Conservation (phyloP, 2,113 vertebrate genomes). For the Myotis lucifugus region DNA sequence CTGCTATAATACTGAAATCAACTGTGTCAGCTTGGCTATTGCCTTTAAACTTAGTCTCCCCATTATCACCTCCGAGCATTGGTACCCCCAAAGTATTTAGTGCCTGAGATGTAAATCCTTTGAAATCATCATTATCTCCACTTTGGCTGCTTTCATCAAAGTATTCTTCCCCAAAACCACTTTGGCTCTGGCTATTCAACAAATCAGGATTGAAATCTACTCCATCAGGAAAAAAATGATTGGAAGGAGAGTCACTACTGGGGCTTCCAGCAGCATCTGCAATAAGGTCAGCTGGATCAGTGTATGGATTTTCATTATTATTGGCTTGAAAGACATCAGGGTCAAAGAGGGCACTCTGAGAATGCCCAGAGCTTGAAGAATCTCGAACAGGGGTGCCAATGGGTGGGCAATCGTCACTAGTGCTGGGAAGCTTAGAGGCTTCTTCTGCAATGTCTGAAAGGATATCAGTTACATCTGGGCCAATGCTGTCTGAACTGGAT, state of each 20-base stretch:
- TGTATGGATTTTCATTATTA: conserved; percentile 95
- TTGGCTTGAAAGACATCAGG: conserved; percentile 96
- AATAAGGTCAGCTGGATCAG: conserved; percentile 96
- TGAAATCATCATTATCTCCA: conserved; percentile 94
- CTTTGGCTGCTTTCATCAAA: conserved; percentile 98
- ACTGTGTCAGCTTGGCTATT: conserved; percentile 84
- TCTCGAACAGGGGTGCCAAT: conserved; percentile 96
- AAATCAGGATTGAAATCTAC: conserved; percentile 97
- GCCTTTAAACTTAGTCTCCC: conserved; percentile 87
- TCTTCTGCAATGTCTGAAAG: conserved; percentile 97
- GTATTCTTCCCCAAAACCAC: conserved; percentile 92
- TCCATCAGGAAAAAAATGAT: conserved; percentile 94
- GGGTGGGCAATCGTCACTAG: conserved; percentile 92
- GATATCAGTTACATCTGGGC: conserved; percentile 96
- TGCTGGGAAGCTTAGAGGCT: conserved; percentile 90
- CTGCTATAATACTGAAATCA: conserved; percentile 89
- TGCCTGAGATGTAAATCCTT: conserved; percentile 91
- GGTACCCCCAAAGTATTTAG: conserved; percentile 86
- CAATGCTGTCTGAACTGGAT: conserved; percentile 97
- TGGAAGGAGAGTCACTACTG: conserved; percentile 93
- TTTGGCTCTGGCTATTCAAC: conserved; percentile 91
- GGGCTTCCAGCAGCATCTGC: conserved; percentile 95
- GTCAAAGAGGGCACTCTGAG: conserved; percentile 95
- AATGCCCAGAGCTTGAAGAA: conserved; percentile 97
- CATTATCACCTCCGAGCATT: conserved; percentile 83